phyloP scores from a whole-genome alignment of 2,797 vertebrate species.

The Ctenochaetus hawaiiensis region DNA sequence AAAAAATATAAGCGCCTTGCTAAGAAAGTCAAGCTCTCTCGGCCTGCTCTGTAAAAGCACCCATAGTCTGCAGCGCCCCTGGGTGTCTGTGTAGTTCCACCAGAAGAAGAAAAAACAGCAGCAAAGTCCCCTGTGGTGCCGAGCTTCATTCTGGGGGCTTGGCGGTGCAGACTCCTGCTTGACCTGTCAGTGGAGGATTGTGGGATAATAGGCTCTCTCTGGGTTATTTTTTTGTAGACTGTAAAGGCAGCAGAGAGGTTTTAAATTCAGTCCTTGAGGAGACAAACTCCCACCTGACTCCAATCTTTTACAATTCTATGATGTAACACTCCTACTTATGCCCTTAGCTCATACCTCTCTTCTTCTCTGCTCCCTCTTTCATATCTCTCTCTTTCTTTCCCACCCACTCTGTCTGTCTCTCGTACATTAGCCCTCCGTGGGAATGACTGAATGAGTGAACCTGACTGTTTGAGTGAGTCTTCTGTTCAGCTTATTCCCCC shows the following conservation, averaged over 20 bases:
- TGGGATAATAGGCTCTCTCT: slow-evolving; percentile 51
- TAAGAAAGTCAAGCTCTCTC: slow-evolving; percentile 19
- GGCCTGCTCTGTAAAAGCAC: slow-evolving; percentile 17
- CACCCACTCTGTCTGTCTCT: slow-evolving; percentile 53
- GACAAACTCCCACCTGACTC: slow-evolving; percentile 62
- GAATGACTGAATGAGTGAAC: slow-evolving; percentile 63
- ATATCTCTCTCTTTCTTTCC: slow-evolving; percentile 37
- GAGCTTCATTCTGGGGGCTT: slow-evolving; percentile 19
- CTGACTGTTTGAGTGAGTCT: slow-evolving; percentile 54
- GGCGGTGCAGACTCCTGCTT: slow-evolving; percentile 37
- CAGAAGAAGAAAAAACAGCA: slow-evolving; percentile 6
- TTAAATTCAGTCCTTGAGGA: slow-evolving; percentile 60
- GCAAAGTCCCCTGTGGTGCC: slow-evolving; percentile 28
- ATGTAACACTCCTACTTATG: slow-evolving; percentile 67
- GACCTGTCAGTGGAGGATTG: slow-evolving; percentile 45
- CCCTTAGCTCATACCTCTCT: slow-evolving; percentile 49
- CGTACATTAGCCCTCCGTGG: slow-evolving; percentile 43
- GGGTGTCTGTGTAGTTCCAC: slow-evolving; percentile 33
- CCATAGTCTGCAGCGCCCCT: not conserved
- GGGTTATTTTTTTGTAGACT: slow-evolving; percentile 51
- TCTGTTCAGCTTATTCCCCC: slow-evolving; percentile 41
- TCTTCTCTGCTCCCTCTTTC: slow-evolving; percentile 28
- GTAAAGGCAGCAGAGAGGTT: slow-evolving; percentile 47
- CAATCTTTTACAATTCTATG: slow-evolving; percentile 58
- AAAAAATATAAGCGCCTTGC: not conserved